Evolutionary conservation across 2,113 vertebrate species (phyloP), one percentile per base, ranked within the genome.

Genomic region (Cynocephalus volans): DNA sequence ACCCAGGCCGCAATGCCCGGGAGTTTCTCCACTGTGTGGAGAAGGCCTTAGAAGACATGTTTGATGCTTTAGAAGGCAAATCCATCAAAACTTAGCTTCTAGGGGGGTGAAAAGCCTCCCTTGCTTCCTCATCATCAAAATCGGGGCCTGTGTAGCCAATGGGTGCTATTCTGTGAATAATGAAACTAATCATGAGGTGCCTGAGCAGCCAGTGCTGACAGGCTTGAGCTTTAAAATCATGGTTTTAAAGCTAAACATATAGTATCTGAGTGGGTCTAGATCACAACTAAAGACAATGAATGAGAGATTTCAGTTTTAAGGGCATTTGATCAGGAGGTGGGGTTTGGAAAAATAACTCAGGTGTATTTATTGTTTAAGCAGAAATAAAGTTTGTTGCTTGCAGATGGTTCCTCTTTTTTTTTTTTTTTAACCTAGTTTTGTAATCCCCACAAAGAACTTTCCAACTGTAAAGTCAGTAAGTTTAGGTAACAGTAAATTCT

Each of bases 41-140:
- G 90, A 99, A 99, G 97, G 99, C 99, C 70, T 97, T 99, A 72
- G 99, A 99, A 85, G 99, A 99, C 97, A 99, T 99, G 91, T 99
- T 99, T 95, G 98, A 98, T 84, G 98, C 99, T 95, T 95, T 99
- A 95, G 99, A 99, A 86, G 99, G 99, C 58, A 99, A 99, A 95
- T 88, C 99, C 33, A 97, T 99, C 70, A 86, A 97, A 94, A 93
- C 98, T 95, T 99, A 99, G 97, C 36, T 79, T 95, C 67, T 26
- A 54, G 36, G 36, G 2, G 3, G 58, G n/a, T 80, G 45, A 45
- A 90, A n/a, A 50, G 41, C 54, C 45, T 86, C 69, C 18, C 0
- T 52, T 10, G 9, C 62, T 93, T 95, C 76, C 58, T 93, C 17
- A 4, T 48, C 23, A 9, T 45, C 77, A 82, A 84, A 86, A 87